Base-by-base conservation (phyloP, 2,888 invertebrate genomes). In the Trachelus iudaicus region DNA sequence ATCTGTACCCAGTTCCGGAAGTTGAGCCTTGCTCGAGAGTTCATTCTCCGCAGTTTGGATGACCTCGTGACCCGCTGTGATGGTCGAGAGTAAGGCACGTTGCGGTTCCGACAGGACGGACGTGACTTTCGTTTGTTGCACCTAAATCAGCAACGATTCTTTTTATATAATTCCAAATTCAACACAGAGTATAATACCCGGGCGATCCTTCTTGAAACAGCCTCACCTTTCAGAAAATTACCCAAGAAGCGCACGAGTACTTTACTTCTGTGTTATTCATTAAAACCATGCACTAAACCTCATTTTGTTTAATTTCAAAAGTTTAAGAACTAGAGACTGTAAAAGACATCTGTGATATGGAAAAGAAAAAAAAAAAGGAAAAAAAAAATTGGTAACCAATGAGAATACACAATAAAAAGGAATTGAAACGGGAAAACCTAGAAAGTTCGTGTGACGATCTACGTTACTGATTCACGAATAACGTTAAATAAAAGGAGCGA, bases 51-150 rank as follows among this genome's bases (percentile, higher is more conserved):
- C 98, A 86, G 95, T 95, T 85, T 95, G 94, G 86, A 99, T 97
- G 83, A 97, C 95, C 90, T 97, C 96, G 88, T 97, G 96, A 15
- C 98, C 98, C 33, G 95, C 95, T 77, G 96, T 96, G 90, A 99
- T 98, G 77, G 98, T 98, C 76, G 98, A 95, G 69, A 98, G 92
- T 83, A 99, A 93, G 6, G 98, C 99, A 79, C 97, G 94, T 92
- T 99, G 99, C 40, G 99, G 98, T 92, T 97, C 98, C 77, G 96
- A 95, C 87, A 97, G 92, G 71, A 98, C 95, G 73, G 96, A 96
- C 78, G 97, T 96, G 86, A 98, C 95, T 87, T 96, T 96, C 3
- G 96, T 95, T 89, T 96, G 96, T 90, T 98, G 97, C 71, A 96
- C 94, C 94, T 96, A 85, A 75, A 71, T 34, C 69, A 74, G 30